Evolutionary conservation across 2,888 invertebrate genomes (phyloP), one percentile per base, ranked within the genome.

Genomic region (Chrysolina americana): DNA sequence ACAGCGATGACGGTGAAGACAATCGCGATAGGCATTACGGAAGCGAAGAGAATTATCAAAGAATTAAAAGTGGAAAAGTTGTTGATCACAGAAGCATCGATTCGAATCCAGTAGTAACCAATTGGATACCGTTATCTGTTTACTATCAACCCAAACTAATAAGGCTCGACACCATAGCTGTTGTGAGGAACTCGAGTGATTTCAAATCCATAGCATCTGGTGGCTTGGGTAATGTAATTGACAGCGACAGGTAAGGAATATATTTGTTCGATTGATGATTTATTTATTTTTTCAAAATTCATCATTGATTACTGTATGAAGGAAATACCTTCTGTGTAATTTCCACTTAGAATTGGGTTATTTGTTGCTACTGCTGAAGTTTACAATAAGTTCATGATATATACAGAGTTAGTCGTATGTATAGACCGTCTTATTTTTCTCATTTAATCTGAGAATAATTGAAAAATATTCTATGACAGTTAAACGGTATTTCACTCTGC

Each of bases 71-170:
- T 44, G 28, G n/a, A n/a, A 59, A 15, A 59, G 23, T 28, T 36
- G 23, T 50, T 17, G 59, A 41, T 9, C 68, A 56, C 17, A 62
- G 59, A 59, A 36, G 10, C 9, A 11, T 21, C 19, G 66, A 48
- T 21, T 21, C 71, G 21, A 80, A 82, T 69, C 80, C 84, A 41
- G 82, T 85, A 53, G 86, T 86, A 77, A 84, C 85, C 15, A 87
- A 86, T 74, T 89, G 89, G 89, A 86, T 87, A 80, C 88, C 89
- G 9, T 82, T 87, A 8, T 85, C 86, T 8, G 81, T 85, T 4
- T 87, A 86, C 64, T 83, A 85, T 73, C 86, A 85, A 70, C 86
- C 87, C 0, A 84, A 85, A 56, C 76, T 86, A 13, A 82, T 87
- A 19, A 80, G 84, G 19, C 71, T 87, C 73, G 85, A 87, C 59